Evolutionary conservation across 2,888 invertebrate species (phyloP).

Genomic region (Netelia virgata): DNA sequence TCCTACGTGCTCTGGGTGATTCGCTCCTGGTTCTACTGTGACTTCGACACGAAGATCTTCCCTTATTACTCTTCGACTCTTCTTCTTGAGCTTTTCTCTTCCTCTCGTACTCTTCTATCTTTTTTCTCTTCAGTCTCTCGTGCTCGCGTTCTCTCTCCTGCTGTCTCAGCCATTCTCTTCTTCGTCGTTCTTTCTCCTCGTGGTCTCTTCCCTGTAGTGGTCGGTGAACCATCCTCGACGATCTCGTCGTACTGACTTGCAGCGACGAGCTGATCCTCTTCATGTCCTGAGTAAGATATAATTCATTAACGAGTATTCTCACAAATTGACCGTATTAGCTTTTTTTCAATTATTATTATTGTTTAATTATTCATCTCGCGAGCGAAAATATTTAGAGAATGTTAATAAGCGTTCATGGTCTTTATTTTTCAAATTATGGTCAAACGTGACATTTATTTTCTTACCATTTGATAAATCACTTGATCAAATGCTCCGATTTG

Average conservation of each 20-base stretch:
- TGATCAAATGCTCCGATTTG: background rate
- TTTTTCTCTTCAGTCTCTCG: slow-evolving; percentile 74
- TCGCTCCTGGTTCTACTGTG: slow-evolving; percentile 40
- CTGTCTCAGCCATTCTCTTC: slow-evolving; percentile 74
- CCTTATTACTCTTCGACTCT: slow-evolving; percentile 33
- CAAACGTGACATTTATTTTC: background rate
- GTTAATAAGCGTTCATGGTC: no score
- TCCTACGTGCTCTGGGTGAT: slow-evolving; percentile 33
- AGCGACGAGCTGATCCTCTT: slow-evolving; percentile 18
- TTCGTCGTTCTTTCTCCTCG: slow-evolving; percentile 70
- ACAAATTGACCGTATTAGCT: no score
- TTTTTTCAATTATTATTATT: no score
- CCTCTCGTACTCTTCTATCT: slow-evolving; percentile 74
- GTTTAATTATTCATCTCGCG: background rate
- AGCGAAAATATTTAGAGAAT: no score
- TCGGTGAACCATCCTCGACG: slow-evolving; percentile 29
- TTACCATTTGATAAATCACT: background rate
- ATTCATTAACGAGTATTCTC: slow-evolving; percentile 1
- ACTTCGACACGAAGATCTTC: slow-evolving; percentile 66
- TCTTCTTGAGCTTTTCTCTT: slow-evolving; percentile 64
- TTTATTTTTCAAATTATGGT: no score
- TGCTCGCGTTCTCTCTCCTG: slow-evolving; percentile 73
- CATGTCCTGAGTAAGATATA: slow-evolving; percentile 39
- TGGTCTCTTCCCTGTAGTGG: slow-evolving; percentile 64
- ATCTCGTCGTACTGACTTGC: slow-evolving; percentile 20